Percentiles rank a stretch among this genome's conserved stretches.
phyloP scores from a whole-genome alignment of 2,888 invertebrate species.

The Ormia ochracea region DNA sequence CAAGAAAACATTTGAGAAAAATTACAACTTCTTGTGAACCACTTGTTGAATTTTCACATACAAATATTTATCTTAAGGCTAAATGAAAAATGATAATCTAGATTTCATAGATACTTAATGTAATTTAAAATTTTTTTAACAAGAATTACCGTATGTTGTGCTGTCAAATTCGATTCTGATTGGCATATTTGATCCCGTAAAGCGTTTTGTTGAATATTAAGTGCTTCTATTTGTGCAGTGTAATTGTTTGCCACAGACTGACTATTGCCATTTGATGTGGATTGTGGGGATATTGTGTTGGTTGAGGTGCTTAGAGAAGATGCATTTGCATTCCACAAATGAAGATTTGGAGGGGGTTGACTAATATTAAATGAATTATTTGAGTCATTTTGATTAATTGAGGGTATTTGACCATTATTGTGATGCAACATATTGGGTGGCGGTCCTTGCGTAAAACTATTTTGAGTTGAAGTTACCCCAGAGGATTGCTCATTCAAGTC shows the following conservation, averaged over 20 bases:
- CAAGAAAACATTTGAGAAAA: background rate
- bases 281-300: slow-evolving; percentile 65
- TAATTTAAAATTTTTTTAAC: slow-evolving; percentile 2
- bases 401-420: slow-evolving; percentile 60
- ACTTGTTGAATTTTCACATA: background rate
- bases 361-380: slow-evolving; percentile 49
- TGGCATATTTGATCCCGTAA: slow-evolving; percentile 95
- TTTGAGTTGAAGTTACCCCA: slow-evolving; percentile 65
- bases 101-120: background rate
- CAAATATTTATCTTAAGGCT: slow-evolving; percentile 16
- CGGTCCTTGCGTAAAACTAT: slow-evolving; percentile 64
- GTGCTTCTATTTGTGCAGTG: slow-evolving; percentile 79
- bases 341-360: slow-evolving; percentile 60
- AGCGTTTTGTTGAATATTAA: slow-evolving; percentile 87
- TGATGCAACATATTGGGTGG: slow-evolving; percentile 65
- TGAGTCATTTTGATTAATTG: slow-evolving; percentile 65
- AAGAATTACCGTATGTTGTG: slow-evolving; percentile 89
- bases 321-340: slow-evolving; percentile 61
- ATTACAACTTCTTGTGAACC: slow-evolving; percentile 10
- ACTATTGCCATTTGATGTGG: slow-evolving; percentile 33
- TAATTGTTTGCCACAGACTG: slow-evolving; percentile 68
- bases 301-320: slow-evolving; percentile 43
- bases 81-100: background rate
- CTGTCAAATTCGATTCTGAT: slow-evolving; percentile 96
- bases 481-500: slow-evolving; percentile 78